These are phyloP conservation scores for Atta colombica DNA, from an alignment of 1,140 invertebrate genomes.

Conservation along the genomic window DNA sequence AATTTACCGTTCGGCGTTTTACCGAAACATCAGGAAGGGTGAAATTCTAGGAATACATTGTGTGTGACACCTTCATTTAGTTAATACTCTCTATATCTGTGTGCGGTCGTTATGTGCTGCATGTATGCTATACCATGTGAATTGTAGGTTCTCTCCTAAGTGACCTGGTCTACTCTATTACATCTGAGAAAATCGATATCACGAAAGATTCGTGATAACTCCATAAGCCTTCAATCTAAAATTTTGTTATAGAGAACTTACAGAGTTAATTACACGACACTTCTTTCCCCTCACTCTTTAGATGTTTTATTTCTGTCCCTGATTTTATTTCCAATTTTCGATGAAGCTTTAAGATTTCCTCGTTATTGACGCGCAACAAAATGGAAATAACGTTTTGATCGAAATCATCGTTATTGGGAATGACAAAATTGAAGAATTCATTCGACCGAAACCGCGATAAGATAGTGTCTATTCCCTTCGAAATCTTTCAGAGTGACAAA, in stretches of 20 bases:
- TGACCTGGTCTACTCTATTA: slow-evolving; percentile 34
- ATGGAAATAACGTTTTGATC: slow-evolving; percentile 61
- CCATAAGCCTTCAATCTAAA: not conserved
- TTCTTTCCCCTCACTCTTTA: not conserved
- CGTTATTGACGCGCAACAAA: slow-evolving; percentile 22
- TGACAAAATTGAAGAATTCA: slow-evolving; percentile 28
- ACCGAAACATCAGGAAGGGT: not conserved
- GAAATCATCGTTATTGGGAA: slow-evolving; percentile 1
- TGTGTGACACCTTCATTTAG: slow-evolving; percentile 57
- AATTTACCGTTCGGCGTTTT: slow-evolving; percentile 33
- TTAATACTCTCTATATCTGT: slow-evolving; percentile 35
- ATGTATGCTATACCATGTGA: slow-evolving; percentile 21
- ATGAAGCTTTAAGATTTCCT: not conserved
- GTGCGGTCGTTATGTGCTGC: slow-evolving; percentile 14
- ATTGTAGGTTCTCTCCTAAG: slow-evolving; percentile 47
- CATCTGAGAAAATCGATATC: slow-evolving; percentile 40
- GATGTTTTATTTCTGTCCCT: not conserved
- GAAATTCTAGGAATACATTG: slow-evolving; percentile 52
- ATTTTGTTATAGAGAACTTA: not conserved
- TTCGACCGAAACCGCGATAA: slow-evolving; percentile 32
- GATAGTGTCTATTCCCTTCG: slow-evolving; percentile 23
- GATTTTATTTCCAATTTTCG: slow-evolving; percentile 26
- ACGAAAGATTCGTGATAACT: not conserved
- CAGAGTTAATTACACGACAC: not conserved
- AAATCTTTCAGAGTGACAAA: slow-evolving; percentile 30